Percentiles rank a stretch among this genome's conserved stretches.
phyloP scores from a whole-genome alignment of 35 echinoderm and acorn worm species.

The Lytechinus pictus region DNA sequence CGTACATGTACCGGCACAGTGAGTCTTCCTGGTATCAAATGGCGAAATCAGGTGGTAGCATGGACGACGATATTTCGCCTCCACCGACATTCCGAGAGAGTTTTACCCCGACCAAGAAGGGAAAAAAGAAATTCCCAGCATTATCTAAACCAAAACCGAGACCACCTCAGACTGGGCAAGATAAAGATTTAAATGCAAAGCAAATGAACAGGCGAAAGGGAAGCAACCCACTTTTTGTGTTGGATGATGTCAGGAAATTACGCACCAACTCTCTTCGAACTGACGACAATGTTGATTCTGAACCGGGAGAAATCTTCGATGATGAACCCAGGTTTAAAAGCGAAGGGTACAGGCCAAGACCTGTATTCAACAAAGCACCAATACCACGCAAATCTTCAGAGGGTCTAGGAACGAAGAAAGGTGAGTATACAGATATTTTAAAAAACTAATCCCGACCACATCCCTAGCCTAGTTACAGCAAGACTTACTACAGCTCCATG shows the following conservation, averaged over 20 bases:
- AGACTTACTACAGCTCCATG: too few species aligned
- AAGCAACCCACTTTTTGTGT: background rate
- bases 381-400: background rate
- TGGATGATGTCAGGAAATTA: background rate
- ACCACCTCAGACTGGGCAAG: background rate
- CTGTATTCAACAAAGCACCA: background rate
- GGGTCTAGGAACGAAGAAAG: too few species aligned
- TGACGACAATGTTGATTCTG: background rate
- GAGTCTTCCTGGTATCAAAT: background rate
- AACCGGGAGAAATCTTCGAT: background rate
- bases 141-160: background rate
- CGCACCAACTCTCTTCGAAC: background rate
- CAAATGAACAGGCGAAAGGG: background rate
- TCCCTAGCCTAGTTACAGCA: too few species aligned
- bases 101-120: background rate
- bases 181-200: background rate
- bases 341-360: conserved; percentile 6
- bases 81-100: background rate
- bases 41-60: background rate
- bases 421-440: too few species aligned
- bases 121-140: background rate
- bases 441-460: too few species aligned
- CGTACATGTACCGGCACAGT: background rate
- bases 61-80: background rate
- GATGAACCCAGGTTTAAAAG: background rate